Base-by-base conservation (phyloP, 2,888 invertebrate species). In the Cheilosia scutellata region DNA sequence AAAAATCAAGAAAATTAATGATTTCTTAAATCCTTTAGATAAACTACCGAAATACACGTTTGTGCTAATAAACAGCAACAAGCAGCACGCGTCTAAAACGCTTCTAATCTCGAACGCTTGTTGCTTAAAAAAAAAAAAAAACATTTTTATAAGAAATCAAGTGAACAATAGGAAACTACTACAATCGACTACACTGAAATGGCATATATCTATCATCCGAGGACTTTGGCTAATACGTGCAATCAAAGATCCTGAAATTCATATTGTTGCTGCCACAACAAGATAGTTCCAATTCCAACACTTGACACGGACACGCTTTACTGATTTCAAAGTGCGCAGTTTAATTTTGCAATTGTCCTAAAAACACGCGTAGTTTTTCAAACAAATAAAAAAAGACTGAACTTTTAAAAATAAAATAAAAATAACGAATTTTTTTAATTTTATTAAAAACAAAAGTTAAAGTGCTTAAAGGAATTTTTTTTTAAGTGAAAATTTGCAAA, bases 201-300 rank as follows among this genome's bases (percentile, higher is more conserved):
- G 82, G 77, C 77, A 77, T 66, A 71, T 58, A 65, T 68, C 57
- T 58, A 65, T 68, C 57, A 29, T 78, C 7, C 53, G 78, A 77
- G 82, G 82, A 77, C 72, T 83, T 37, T 77, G 82, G 77, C 51
- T 68, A 55, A 83, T 72, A 49, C 82, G 82, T 77, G 60, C 66
- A 60, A 72, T 66, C 16, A 83, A 37, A 62, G 77, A 83, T 51
- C 82, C 82, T 55, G 70, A 76, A 82, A 71, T 71, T 51, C 9
- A 51, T 63, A 4, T 55, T 60, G 9, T 70, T 42, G 7, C 37
- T 42, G 58, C 25, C 13, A 55, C 62, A 57, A 60, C 37, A 49
- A 66, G 47, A 79, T 68, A 84, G 49, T 47, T 33, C 20, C 20
- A n/a, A 65, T 47, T 33, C 20, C 20, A n/a, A 65, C 7, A 13